Conservation (phyloP, 2,113 vertebrate genomes). For the Vidua macroura region DNA sequence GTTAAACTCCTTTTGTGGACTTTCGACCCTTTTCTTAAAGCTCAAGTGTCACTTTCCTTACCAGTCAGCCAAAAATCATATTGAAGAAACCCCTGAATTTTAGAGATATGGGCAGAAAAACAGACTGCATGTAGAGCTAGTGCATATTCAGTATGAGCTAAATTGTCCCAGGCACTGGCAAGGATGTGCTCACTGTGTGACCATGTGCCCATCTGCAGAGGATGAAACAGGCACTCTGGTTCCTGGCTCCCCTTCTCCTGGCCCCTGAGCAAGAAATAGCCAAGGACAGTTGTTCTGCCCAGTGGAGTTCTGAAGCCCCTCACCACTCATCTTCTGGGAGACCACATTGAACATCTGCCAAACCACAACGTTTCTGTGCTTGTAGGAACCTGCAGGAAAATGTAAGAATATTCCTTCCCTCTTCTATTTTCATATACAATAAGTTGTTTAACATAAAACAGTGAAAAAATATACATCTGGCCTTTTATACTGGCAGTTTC, state of each 20-base stretch:
- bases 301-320: not conserved
- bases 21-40: not conserved
- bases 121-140: rapidly evolving
- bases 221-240: not conserved
- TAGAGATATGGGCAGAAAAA: not conserved
- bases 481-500: not conserved
- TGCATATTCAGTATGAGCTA: not conserved
- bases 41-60: not conserved
- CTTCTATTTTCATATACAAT: not conserved
- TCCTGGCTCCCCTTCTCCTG: not conserved
- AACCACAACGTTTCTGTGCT: rapidly evolving
- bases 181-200: not conserved
- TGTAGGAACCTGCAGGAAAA: not conserved
- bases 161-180: not conserved
- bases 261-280: rapidly evolving
- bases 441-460: not conserved
- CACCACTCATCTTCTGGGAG: not conserved
- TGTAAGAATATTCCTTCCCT: not conserved
- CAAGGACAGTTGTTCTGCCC: rapidly evolving
- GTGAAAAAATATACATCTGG: not conserved
- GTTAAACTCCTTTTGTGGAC: not conserved
- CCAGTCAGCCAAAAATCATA: not conserved
- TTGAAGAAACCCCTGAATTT: not conserved
- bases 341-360: not conserved
- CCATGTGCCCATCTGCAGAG: not conserved